phyloP scores from a whole-genome alignment of 2,797 vertebrate genomes.

The Chanos chanos region DNA sequence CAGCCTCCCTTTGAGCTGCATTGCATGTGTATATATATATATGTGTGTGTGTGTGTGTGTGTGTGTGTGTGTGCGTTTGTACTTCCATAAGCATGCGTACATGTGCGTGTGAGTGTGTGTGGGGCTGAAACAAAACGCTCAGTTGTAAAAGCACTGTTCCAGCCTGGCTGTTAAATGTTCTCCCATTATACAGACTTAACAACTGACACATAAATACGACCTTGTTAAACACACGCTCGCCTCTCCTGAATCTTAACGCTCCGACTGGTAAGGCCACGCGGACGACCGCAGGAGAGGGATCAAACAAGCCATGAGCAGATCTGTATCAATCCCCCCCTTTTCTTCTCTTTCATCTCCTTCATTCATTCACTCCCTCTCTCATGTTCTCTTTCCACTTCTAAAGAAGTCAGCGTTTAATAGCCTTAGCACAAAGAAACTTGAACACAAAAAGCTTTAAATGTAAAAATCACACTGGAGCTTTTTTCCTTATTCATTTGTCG shows the following conservation, averaged over 20 bases:
- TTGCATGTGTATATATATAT: no score
- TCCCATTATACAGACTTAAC: conserved; percentile 19
- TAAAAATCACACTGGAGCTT: no score
- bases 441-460: no score
- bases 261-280: conserved; percentile 32
- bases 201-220: conserved; percentile 43
- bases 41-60: not conserved
- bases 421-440: no score
- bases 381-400: not conserved
- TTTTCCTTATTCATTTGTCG: no score
- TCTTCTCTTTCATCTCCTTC: conserved; percentile 63
- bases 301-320: conserved; percentile 61
- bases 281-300: conserved; percentile 56
- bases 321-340: conserved; percentile 57
- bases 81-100: not conserved
- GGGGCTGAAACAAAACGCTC: not conserved
- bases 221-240: conserved; percentile 52
- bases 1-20: no score
- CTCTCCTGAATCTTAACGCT: conserved; percentile 58
- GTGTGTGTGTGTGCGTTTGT: not conserved
- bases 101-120: not conserved
- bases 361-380: conserved; percentile 48
- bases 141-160: not conserved
- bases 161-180: no score
- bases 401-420: no score